Percentiles rank a stretch among this genome's conserved stretches.
phyloP scores from a whole-genome alignment of 1,140 invertebrate species.

The Sesamia nonagrioides region DNA sequence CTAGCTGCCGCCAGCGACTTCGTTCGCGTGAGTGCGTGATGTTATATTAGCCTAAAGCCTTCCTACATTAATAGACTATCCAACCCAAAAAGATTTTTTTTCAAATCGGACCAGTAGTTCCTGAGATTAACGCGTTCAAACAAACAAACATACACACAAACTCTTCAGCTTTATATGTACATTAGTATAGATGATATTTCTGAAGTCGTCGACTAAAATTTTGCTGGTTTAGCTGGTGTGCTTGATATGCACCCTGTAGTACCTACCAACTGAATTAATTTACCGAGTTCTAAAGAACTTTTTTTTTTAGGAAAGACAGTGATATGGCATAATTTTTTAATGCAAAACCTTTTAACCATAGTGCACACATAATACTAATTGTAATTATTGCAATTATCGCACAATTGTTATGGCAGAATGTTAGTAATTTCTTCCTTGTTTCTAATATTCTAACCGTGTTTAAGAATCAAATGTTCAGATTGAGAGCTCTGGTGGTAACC shows the following conservation, averaged over 20 bases:
- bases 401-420: conserved; percentile 44
- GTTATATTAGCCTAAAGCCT: too few species aligned
- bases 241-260: too few species aligned
- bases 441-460: neutral
- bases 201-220: neutral
- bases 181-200: too few species aligned
- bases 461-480: neutral
- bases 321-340: conserved; percentile 32
- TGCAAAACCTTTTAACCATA: conserved; percentile 22
- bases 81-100: too few species aligned
- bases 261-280: neutral
- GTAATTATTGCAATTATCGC: conserved; percentile 55
- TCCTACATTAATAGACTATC: too few species aligned
- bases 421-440: conserved; percentile 52
- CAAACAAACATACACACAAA: too few species aligned
- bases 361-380: conserved; percentile 51
- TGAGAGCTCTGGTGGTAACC: too few species aligned
- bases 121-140: too few species aligned
- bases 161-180: too few species aligned
- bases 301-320: neutral
- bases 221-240: neutral
- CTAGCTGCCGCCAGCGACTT: too few species aligned
- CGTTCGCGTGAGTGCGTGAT: too few species aligned
- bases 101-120: too few species aligned
- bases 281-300: neutral